Evolutionary conservation across 2,888 invertebrate genomes (phyloP).

Genomic region (Drosophila multiciliata): DNA sequence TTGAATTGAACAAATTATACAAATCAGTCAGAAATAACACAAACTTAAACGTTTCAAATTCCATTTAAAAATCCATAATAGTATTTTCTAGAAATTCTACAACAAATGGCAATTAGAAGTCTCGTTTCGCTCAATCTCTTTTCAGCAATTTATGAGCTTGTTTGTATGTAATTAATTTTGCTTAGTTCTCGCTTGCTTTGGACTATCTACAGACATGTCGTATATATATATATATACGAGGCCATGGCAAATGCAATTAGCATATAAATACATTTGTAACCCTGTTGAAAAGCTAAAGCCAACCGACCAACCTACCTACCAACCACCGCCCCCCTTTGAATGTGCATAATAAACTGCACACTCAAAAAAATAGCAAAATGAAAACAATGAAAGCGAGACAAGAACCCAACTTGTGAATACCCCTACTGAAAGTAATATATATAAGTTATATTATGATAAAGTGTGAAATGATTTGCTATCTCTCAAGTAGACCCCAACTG

Average conservation of each 20-base stretch:
- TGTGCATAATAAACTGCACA: constrained; percentile 43
- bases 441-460: background rate
- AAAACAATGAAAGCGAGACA: constrained; percentile 10
- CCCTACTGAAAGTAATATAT: constrained; percentile 13
- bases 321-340: constrained; percentile 5
- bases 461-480: background rate
- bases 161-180: constrained; percentile 49
- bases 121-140: constrained; percentile 15
- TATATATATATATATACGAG: constrained; percentile 15
- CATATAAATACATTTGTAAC: constrained; percentile 70
- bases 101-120: constrained; percentile 27
- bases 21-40: background rate
- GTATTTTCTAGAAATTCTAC: constrained; percentile 28
- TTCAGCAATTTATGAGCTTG: constrained; percentile 28
- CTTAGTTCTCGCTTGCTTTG: constrained; percentile 23
- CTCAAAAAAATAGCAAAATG: constrained; percentile 9
- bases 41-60: background rate
- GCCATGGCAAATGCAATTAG: constrained; percentile 65
- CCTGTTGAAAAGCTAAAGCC: constrained; percentile 27
- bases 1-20: constrained; percentile 3
- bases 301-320: background rate
- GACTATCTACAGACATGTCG: constrained; percentile 9
- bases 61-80: background rate
- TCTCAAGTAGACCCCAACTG: background rate
- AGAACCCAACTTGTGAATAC: constrained; percentile 36